A percentile compares a stretch with the other conserved stretches of the same genome.
These are phyloP conservation scores for Leucosticte australis DNA, from an alignment of 2,113 vertebrate species.

Conservation along the genomic window DNA sequence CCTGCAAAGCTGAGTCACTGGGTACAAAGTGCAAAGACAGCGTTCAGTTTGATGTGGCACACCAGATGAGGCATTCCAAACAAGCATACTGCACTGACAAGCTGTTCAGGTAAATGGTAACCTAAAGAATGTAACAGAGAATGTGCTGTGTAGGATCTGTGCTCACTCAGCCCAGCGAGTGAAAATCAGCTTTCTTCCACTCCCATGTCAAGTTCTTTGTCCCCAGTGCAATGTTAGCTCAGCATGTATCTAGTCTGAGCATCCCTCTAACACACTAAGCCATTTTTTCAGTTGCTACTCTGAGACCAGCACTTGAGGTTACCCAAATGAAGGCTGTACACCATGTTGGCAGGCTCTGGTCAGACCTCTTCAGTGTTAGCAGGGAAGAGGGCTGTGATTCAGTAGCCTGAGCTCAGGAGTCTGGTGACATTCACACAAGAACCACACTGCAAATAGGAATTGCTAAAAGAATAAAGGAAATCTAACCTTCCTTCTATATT, in stretches of 20 bases:
- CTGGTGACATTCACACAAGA: neutral
- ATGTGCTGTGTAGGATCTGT: neutral
- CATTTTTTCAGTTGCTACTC: neutral
- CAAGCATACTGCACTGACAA: neutral
- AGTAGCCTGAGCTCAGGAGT: neutral
- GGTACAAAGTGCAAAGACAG: neutral
- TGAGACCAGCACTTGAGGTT: neutral
- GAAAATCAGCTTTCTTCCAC: neutral
- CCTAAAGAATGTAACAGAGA: neutral
- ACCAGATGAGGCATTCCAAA: neutral
- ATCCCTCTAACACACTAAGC: neutral
- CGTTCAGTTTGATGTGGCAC: neutral
- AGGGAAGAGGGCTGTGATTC: neutral
- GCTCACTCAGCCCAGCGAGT: neutral
- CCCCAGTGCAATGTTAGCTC: neutral
- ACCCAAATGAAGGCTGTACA: neutral
- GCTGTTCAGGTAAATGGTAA: neutral
- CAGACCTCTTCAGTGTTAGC: neutral
- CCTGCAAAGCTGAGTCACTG: neutral
- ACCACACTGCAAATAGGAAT: neutral
- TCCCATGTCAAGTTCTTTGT: neutral
- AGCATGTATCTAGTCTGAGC: neutral
- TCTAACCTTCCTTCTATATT: neutral
- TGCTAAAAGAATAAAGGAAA: neutral
- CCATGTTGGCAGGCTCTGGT: neutral